Percentiles rank a stretch among this genome's conserved stretches.
These are phyloP conservation scores for Sclerurus mexicanus DNA, from an alignment of 2,113 vertebrate genomes.

Conservation along the genomic window DNA sequence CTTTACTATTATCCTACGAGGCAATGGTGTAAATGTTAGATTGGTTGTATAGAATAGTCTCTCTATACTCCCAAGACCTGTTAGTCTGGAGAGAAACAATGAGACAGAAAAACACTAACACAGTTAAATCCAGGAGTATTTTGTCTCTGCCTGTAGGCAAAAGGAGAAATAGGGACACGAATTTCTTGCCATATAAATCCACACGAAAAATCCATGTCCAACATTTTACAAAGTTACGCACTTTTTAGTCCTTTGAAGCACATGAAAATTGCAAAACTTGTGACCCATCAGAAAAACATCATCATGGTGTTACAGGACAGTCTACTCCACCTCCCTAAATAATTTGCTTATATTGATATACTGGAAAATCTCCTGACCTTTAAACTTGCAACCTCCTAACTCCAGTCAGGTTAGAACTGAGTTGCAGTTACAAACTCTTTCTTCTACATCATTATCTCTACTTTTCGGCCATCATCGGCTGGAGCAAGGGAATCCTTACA, in stretches of 20 bases:
- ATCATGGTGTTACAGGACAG: neutral
- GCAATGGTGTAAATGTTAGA: neutral
- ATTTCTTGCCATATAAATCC: neutral
- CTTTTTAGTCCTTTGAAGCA: neutral
- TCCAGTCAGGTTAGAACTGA: neutral
- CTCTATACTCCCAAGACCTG: neutral
- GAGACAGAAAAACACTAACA: neutral
- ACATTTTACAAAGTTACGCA: rapidly evolving
- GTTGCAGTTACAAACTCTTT: neutral
- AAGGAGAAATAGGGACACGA: neutral
- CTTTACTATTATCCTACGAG: neutral
- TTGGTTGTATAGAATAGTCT: neutral
- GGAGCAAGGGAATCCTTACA: neutral
- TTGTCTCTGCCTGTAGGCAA: neutral
- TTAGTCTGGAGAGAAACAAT: neutral
- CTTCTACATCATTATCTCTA: neutral
- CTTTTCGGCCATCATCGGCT: neutral
- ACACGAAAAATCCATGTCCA: neutral
- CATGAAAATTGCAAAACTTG: neutral
- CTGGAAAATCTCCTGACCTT: neutral
- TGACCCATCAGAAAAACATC: neutral
- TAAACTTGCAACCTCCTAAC: neutral
- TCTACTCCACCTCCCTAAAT: neutral
- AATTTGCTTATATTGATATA: neutral
- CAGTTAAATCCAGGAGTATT: neutral